Conservation (phyloP, 1,140 invertebrate genomes). For the Druon quercuslanigerum region DNA sequence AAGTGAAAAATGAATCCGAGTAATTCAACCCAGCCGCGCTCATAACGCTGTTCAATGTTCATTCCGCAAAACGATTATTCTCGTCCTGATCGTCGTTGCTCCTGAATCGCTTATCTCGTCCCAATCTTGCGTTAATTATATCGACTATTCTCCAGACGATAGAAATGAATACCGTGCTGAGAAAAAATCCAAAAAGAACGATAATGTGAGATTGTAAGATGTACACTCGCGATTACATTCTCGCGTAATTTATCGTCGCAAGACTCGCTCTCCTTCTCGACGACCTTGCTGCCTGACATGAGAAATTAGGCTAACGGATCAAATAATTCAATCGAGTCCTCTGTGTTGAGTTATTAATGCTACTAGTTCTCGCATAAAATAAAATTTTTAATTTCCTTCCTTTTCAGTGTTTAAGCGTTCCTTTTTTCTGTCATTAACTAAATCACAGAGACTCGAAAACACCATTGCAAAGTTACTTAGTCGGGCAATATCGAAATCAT, state of each 20-base stretch:
- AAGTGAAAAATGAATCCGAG: slow-evolving; percentile 16
- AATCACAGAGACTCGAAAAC: neutral
- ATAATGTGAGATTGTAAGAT: slow-evolving; percentile 10
- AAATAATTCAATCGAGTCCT: slow-evolving; percentile 29
- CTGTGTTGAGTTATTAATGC: slow-evolving; percentile 15
- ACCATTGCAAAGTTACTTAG: neutral
- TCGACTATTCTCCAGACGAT: slow-evolving; percentile 15
- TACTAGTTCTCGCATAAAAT: neutral
- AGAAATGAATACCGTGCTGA: neutral
- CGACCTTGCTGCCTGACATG: slow-evolving; percentile 28
- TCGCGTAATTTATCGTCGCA: slow-evolving; percentile 14
- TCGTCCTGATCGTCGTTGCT: neutral
- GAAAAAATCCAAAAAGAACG: slow-evolving; percentile 19
- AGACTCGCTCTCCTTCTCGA: slow-evolving; percentile 26
- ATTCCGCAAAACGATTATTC: slow-evolving; percentile 22
- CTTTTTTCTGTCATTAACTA: neutral
- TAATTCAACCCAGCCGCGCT: slow-evolving; percentile 21
- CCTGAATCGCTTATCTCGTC: slow-evolving; percentile 20
- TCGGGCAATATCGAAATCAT: neutral
- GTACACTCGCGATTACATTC: slow-evolving; percentile 25
- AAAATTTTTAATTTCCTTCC: neutral
- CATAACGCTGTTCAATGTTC: slow-evolving; percentile 17
- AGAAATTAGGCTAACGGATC: slow-evolving; percentile 29
- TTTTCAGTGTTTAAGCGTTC: neutral
- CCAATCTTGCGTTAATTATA: slow-evolving; percentile 29